These are phyloP conservation scores for Tiaroga cobitis DNA, from an alignment of 2,797 vertebrate species.

Conservation along the genomic window DNA sequence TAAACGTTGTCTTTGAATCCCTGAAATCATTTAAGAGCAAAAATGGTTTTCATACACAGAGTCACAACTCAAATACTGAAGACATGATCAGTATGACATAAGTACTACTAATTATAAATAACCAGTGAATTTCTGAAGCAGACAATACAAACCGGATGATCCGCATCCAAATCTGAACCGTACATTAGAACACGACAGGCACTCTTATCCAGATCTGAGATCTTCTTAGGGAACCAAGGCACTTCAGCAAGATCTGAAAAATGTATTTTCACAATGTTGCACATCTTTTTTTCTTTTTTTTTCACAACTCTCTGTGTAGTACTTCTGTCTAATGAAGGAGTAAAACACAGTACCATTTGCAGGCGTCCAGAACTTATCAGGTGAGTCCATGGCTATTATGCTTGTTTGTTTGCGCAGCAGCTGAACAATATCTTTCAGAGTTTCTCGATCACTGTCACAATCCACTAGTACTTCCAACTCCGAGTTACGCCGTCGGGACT, in stretches of 20 bases:
- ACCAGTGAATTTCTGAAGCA: neutral
- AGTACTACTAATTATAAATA: neutral
- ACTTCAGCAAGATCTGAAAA: slow-evolving; percentile 83
- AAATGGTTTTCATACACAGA: neutral
- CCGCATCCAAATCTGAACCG: slow-evolving; percentile 92
- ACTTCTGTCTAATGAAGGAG: neutral
- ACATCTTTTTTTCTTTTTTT: too few relatives aligned
- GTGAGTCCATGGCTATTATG: slow-evolving; percentile 83
- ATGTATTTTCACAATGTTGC: neutral
- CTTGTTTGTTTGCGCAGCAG: slow-evolving; percentile 88
- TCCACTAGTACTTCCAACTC: slow-evolving; percentile 97
- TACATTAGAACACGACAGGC: slow-evolving; percentile 97
- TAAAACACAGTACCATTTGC: slow-evolving; percentile 76
- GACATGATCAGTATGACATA: slow-evolving; percentile 12
- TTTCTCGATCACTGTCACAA: slow-evolving; percentile 92
- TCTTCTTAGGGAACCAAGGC: slow-evolving; percentile 97
- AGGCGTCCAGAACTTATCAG: slow-evolving; percentile 81
- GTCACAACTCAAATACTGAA: neutral
- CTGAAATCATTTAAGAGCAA: slow-evolving; percentile 76
- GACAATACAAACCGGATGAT: slow-evolving; percentile 87
- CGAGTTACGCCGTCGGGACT: slow-evolving; percentile 91
- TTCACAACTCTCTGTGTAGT: too few relatives aligned
- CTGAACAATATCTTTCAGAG: slow-evolving; percentile 91
- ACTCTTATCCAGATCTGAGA: slow-evolving; percentile 96
- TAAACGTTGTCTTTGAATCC: slow-evolving; percentile 93